Base-by-base conservation (phyloP, 2,113 vertebrate species). In the Amazona guildingii region DNA sequence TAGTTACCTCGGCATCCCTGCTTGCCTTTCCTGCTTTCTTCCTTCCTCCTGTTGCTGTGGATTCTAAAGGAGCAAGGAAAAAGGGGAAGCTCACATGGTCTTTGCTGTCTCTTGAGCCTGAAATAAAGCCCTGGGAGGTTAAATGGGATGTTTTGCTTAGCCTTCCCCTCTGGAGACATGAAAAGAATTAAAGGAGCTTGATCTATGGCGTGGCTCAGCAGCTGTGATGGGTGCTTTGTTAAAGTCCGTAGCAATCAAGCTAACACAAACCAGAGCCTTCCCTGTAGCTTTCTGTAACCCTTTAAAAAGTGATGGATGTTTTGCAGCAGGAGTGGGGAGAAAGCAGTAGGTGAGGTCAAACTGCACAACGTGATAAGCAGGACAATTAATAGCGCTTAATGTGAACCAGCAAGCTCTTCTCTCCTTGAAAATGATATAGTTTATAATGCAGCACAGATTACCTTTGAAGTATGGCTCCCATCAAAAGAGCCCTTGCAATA, bases 221-320 rank as follows among this genome's bases (percentile, higher is more conserved):
- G 79, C 82, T 77, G 82, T 83, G 95, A 90, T 95, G 95, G 94
- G 95, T 52, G 84, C 95, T 96, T 93, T 94, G 90, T 95, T 91
- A 76, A 90, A 95, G 91, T 70, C 96, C 48, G 6, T 11, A 83
- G 94, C 78, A 69, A 91, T 95, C 84, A 66, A 16, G 67, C 75
- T 94, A 69, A 97, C 84, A 89, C 78, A 95, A 95, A 94, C 44
- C 95, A 97, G 96, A 95, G 27, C 90, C 87, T 51, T 59, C 43
- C 85, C 67, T 44, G 63, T 10, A 33, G 86, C 86, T 95, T 66
- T 79, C 14, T 79, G 75, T 79, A 89, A 64, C 74, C 87, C 93
- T 95, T 95, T 91, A 87, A 88, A 83, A 83, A 90, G 85, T 92
- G 95, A 95, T 83, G 93, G 84, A 95, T 95, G 90, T 14, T 88